Evolutionary conservation across 2,888 invertebrate genomes (phyloP).

Genomic region (Cephonodes hylas): DNA sequence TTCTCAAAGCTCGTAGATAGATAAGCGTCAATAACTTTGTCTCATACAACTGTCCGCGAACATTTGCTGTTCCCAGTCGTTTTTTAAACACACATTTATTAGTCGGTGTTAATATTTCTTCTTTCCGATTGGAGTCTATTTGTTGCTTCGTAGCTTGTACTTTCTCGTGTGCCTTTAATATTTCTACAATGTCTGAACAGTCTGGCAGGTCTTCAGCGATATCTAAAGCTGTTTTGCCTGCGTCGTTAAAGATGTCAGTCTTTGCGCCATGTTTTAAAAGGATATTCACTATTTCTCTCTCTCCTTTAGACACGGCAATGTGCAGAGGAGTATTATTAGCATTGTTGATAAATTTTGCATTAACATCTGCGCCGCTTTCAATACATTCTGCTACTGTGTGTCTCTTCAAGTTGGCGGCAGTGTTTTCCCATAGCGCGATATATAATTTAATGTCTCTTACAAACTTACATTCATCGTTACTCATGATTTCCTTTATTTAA

Average conservation of each 20-base stretch:
- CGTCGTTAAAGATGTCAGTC: background rate
- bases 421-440: constrained; percentile 17
- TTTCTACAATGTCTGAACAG: background rate
- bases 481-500: background rate
- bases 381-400: background rate
- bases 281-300: background rate
- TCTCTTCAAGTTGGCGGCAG: constrained; percentile 2
- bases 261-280: background rate
- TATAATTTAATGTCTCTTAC: background rate
- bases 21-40: constrained; percentile 11
- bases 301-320: constrained; percentile 1
- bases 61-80: background rate
- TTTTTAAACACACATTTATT: background rate
- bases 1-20: background rate
- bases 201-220: constrained; percentile 4
- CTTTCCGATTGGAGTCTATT: background rate
- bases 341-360: background rate
- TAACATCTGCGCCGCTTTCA: constrained; percentile 4
- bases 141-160: background rate
- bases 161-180: background rate
- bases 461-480: background rate
- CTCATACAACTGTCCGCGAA: constrained; percentile 14
- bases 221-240: constrained; percentile 4
- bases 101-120: background rate
- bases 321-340: constrained; percentile 6